Percentiles rank a stretch among this genome's conserved stretches.
Evolutionary conservation across 2,797 vertebrate species (phyloP).

Genomic region (Phataginus tetradactyla): DNA sequence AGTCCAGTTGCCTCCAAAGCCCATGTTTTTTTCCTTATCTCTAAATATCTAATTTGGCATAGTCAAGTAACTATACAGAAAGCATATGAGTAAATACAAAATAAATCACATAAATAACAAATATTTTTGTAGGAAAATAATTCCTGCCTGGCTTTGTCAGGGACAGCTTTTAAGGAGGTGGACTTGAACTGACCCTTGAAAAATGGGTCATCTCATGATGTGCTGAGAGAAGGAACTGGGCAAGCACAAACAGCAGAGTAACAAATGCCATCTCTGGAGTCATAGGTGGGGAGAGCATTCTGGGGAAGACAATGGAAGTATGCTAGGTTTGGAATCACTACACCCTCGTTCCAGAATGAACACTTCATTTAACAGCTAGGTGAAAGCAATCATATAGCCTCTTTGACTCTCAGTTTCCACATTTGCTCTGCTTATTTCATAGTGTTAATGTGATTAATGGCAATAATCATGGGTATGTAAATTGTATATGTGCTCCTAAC

Average conservation of each 20-base stretch:
- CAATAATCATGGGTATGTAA: not conserved
- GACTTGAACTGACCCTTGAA: not conserved
- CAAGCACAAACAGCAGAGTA: not conserved
- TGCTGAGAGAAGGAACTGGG: not conserved
- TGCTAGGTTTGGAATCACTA: not conserved
- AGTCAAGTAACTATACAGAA: not conserved
- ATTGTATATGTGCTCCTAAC: not conserved
- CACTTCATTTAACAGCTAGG: not conserved
- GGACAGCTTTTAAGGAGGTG: not conserved
- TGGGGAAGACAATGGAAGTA: not conserved
- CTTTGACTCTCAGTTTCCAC: not conserved
- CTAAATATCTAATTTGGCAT: not conserved
- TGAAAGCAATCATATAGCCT: not conserved
- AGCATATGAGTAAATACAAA: not conserved
- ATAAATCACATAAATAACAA: constrained; percentile 17
- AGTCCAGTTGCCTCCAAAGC: not conserved
- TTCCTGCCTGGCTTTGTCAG: not conserved
- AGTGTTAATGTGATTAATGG: not conserved
- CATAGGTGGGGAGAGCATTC: not conserved
- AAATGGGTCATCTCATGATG: not conserved
- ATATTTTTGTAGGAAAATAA: not conserved
- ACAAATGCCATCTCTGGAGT: not conserved
- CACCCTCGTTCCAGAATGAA: not conserved
- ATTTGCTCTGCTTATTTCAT: not conserved
- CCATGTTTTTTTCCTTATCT: not conserved